Conservation (phyloP, 2,797 vertebrate species). For the Caiman crocodilus region DNA sequence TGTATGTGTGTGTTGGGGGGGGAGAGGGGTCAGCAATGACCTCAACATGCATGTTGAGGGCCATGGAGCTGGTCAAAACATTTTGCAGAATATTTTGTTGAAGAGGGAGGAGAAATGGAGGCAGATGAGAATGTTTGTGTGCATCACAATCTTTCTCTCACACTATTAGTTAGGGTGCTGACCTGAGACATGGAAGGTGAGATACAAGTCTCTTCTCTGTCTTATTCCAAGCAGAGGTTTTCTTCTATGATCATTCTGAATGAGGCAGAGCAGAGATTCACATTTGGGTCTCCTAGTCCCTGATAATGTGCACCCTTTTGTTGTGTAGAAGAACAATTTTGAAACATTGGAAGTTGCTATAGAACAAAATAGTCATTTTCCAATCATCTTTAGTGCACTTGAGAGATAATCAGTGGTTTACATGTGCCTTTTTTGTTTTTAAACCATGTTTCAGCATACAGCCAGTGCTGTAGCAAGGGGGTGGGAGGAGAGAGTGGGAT, state of each 20-base stretch:
- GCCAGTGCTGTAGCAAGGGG: neutral
- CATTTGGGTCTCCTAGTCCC: neutral
- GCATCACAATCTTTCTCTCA: slow-evolving; percentile 30
- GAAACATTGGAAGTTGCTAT: neutral
- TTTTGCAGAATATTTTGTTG: slow-evolving; percentile 3
- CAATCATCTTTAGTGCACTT: neutral
- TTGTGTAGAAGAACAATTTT: neutral
- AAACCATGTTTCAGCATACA: neutral
- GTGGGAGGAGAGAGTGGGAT: too few species aligned
- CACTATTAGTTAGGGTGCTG: neutral
- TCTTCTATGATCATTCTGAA: rapidly evolving
- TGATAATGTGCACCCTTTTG: neutral
- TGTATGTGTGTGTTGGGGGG: too few species aligned
- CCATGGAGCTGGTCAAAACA: slow-evolving; percentile 36
- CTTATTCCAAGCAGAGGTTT: neutral
- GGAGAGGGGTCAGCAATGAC: neutral
- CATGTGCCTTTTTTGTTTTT: neutral
- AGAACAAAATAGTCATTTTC: neutral
- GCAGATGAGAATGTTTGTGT: slow-evolving; percentile 10
- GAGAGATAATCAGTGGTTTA: neutral
- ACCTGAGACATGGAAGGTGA: neutral
- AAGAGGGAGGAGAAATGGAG: neutral
- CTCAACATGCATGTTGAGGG: neutral
- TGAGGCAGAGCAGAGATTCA: neutral
- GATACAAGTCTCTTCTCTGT: neutral